Base-by-base conservation (phyloP, 2,797 vertebrate genomes). In the Botia kubotai region DNA sequence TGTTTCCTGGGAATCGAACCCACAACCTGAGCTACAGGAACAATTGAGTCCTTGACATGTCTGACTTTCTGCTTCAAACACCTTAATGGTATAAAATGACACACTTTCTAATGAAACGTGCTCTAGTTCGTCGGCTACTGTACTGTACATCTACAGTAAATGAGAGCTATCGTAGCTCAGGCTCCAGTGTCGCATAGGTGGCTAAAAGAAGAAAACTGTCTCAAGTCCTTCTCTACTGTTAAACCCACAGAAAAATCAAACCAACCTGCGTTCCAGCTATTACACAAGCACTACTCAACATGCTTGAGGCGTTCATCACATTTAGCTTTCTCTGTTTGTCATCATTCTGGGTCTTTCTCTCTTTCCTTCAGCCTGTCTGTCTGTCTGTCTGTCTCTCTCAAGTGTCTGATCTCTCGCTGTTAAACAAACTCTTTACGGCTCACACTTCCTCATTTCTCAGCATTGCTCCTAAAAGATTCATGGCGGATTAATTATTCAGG, bases 401-500 rank as follows among this genome's bases (percentile, higher is more conserved):
- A 65, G 48, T 66, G 43, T 82, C 60, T 68, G 66, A 73, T 83
- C 85, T 81, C 67, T 72, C 17, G 12, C 86, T 86, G 86, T 46
- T 77, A 77, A 87, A 84, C 85, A 73, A 73, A 79, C 75, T 81
- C 80, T 76, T 85, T 82, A 80, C 90, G 91, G 89, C 85, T 85
- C 87, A 82, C 83, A 79, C 85, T 82, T 86, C 86, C 71, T 74
- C 76, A 81, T 85, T 82, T 82, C 78, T 1, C 79, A 89, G 80
- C 57, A 83, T 65, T 66, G 77, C 86, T 43, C 57, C 85, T 94
- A 79, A 90, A 93, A 90, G 89, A 93, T 93, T 92, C 86, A 93
- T 91, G 89, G 85, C 67, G 5, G 23, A 90, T 94, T 85, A 89
- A 94, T 92, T 92, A 94, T 94, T 94, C 87, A 94, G 80, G 60